Base-by-base conservation (phyloP, 2,888 invertebrate genomes). In the Yponomeuta sedellus region DNA sequence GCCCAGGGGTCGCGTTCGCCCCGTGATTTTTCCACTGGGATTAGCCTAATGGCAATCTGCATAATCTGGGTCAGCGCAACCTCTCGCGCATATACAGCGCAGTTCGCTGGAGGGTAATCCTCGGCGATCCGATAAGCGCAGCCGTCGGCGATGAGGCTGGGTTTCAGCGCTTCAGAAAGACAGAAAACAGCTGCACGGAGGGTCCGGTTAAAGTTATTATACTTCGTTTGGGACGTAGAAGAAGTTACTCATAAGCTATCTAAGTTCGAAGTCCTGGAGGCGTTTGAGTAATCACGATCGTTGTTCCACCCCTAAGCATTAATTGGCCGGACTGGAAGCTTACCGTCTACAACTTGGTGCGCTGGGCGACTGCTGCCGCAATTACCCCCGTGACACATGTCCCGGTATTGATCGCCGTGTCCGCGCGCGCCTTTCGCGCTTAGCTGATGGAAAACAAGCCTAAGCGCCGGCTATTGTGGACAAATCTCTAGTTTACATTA, bases 321-420 rank as follows among this genome's bases (percentile, higher is more conserved):
- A 34, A 34, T 34, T 34, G 34, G 6, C 34, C 34, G 34, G 16
- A 16, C 44, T 52, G 44, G 16, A 52, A 52, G 44, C 44, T 3
- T 52, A 52, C 16, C 5, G 12, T 52, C 59, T 12, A 59, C 59
- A 59, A 59, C 25, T 59, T 20, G 59, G 12, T 68, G 65, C 69
- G 69, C 64, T 61, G 67, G 66, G 69, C 67, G 66, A 67, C n/a
- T 68, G 68, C 70, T 65, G 66, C 68, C 71, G 74, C 72, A 73
- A 76, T 77, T 76, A 75, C 73, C 72, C 72, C 72, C 72, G 72
- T 74, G 71, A 72, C 77, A 77, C 75, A 75, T 73, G 76, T 70
- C 74, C 68, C 28, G 22, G 71, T 78, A 81, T 81, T 77, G 80
- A 81, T 81, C 81, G 77, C 64, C 61, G 59, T 39, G 56, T 40